A percentile compares a stretch with the other conserved stretches of the same genome.
phyloP scores from a whole-genome alignment of 2,797 vertebrate genomes.

The Sebastes aleutianus region DNA sequence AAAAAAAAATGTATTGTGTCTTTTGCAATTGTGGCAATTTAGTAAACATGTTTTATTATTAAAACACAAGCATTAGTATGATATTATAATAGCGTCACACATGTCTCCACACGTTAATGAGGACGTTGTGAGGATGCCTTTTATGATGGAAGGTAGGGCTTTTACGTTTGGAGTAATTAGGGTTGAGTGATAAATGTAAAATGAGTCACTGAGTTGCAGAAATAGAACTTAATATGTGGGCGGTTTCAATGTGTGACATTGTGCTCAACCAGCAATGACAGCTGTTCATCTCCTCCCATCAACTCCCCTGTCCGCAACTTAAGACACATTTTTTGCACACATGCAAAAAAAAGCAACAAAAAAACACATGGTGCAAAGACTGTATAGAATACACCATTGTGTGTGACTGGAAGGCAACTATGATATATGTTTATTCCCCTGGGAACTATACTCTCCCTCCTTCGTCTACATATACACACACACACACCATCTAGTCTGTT shows the following conservation, averaged over 20 bases:
- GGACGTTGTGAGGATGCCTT: not conserved
- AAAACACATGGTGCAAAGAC: not conserved
- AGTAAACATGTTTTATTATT: not conserved
- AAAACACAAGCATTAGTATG: not conserved
- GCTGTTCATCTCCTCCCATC: slow-evolving; percentile 13
- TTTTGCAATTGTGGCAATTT: not conserved
- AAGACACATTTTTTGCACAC: not conserved
- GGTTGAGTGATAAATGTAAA: not conserved
- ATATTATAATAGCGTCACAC: not conserved
- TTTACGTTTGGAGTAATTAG: slow-evolving; percentile 6
- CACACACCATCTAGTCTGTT: slow-evolving; percentile 7
- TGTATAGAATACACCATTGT: not conserved
- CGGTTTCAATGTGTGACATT: not conserved
- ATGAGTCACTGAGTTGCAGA: not conserved
- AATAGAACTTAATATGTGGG: not conserved
- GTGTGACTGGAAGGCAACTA: slow-evolving; percentile 7
- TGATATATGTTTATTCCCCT: slow-evolving; percentile 25
- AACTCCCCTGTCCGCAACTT: not conserved
- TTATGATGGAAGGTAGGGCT: not conserved
- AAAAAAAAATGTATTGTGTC: not conserved
- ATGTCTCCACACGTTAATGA: not conserved
- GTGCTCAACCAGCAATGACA: slow-evolving; percentile 9
- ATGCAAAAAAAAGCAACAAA: not conserved
- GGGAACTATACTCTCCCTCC: slow-evolving; percentile 1
- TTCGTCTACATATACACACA: not conserved